Base-by-base conservation (phyloP, 2,113 vertebrate species). In the Thinocorus orbignyianus region DNA sequence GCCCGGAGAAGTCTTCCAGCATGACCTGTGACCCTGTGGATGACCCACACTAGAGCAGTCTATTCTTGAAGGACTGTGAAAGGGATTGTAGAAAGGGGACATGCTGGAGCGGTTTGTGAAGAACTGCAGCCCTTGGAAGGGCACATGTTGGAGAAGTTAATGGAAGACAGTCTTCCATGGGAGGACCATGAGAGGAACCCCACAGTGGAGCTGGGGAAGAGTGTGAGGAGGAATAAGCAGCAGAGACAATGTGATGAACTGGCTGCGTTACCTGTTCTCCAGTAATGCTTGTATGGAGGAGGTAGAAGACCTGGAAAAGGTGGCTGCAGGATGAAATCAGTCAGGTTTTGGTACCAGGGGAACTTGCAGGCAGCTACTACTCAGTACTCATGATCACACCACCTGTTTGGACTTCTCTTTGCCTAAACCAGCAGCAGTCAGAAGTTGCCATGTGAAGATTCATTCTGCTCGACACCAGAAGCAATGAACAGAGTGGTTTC, bases 331-430 rank as follows among this genome's bases (percentile, higher is more conserved):
- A 35, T 61, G 18, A 51, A 24, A 15, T 30, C 19, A 33, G 17
- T 3, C 74, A 25, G 35, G 10, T 49, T 33, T 23, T 49, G 25
- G 28, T 31, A 78, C 13, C 30, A 42, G 54, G 15, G 11, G 15
- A 71, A 25, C 25, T 11, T 42, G 15, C 46, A 61, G 25, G 37
- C 19, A 42, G 11, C 30, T 41, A 18, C 35, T 22, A 33, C 11
- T 35, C 2, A 1, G 8, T 39, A 39, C 11, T 2, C 2, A 18
- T 8, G 5, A 39, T 55, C 17, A 17, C 23, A 65, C 5, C 14
- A 81, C 17, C 17, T 83, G 20, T 25, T 17, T 44, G 16, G 26
- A 25, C 25, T 83, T 72, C 13, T 16, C 26, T 73, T 44, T 46
- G 26, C 37, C 39, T 84, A 31, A 72, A 51, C 44, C 23, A 69